Conservation (phyloP, 2,888 invertebrate species). For the Pseudeuparius sepicola region DNA sequence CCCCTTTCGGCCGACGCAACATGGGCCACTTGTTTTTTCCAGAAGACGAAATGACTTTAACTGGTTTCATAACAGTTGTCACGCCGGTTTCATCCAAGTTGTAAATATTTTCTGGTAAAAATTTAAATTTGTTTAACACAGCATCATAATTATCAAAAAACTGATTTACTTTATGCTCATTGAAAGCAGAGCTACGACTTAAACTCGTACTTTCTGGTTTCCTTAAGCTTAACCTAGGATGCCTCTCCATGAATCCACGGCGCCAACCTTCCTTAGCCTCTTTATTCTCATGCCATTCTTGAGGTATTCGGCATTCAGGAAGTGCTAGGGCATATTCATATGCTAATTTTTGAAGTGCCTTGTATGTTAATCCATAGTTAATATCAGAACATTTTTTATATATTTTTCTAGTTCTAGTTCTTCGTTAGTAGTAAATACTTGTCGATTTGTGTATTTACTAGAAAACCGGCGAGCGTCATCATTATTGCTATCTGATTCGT, state of each 20-base stretch:
- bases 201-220: slow-evolving; percentile 26
- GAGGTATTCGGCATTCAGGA: slow-evolving; percentile 12
- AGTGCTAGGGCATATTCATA: slow-evolving; percentile 14
- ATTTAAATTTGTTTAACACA: slow-evolving; percentile 12
- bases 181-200: slow-evolving; percentile 15
- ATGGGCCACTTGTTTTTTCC: slow-evolving; percentile 3
- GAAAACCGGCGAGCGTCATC: too few species aligned
- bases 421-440: slow-evolving; percentile 7
- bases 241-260: too few species aligned
- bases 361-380: slow-evolving; percentile 13
- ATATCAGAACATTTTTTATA: slow-evolving; percentile 12
- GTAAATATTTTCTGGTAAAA: not conserved
- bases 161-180: slow-evolving; percentile 16
- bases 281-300: slow-evolving; percentile 21
- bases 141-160: slow-evolving; percentile 36
- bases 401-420: slow-evolving; percentile 12
- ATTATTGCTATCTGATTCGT: too few species aligned
- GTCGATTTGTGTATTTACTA: slow-evolving; percentile 9
- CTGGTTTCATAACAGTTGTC: not conserved
- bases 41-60: not conserved
- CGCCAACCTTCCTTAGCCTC: too few species aligned
- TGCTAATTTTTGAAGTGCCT: slow-evolving; percentile 12
- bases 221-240: too few species aligned
- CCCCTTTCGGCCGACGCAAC: not conserved
- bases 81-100: slow-evolving; percentile 1